These are phyloP conservation scores for Xylota segnis DNA, from an alignment of 2,888 invertebrate species.

Conservation along the genomic window DNA sequence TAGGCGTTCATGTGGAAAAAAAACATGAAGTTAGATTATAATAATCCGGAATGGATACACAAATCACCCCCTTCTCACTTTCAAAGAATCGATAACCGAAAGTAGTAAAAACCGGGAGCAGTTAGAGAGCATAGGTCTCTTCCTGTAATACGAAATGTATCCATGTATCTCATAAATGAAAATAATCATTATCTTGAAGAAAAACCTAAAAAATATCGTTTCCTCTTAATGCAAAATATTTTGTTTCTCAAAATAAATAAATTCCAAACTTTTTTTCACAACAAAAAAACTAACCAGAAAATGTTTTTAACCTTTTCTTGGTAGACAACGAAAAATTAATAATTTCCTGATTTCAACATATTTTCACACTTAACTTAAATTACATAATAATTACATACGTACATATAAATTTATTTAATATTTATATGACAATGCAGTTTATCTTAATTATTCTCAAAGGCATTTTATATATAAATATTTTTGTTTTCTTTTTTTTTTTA, in stretches of 20 bases:
- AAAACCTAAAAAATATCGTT: not conserved
- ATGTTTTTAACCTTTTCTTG: conserved; percentile 29
- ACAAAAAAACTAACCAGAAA: conserved; percentile 19
- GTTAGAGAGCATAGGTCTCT: too few relatives aligned
- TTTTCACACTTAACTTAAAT: conserved; percentile 40
- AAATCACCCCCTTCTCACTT: too few relatives aligned
- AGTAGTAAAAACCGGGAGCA: too few relatives aligned
- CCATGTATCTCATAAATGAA: too few relatives aligned
- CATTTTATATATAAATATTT: conserved; percentile 62
- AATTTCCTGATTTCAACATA: conserved; percentile 60
- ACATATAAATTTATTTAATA: conserved; percentile 48
- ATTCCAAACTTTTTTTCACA: conserved; percentile 13
- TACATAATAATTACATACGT: conserved; percentile 43
- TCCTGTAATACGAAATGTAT: too few relatives aligned
- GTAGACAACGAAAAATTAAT: conserved; percentile 39
- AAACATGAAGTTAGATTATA: too few relatives aligned
- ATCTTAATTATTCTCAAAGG: conserved; percentile 72
- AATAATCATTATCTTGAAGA: too few relatives aligned
- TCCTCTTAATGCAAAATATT: conserved; percentile 1
- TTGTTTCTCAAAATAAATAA: conserved; percentile 4
- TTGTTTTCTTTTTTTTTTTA: conserved; percentile 22
- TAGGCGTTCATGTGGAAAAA: too few relatives aligned
- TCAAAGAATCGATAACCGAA: too few relatives aligned
- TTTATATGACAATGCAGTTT: conserved; percentile 62
- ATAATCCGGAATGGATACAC: too few relatives aligned